Evolutionary conservation across 2,113 vertebrate genomes (phyloP).

Genomic region (Limnothrissa miodon): DNA sequence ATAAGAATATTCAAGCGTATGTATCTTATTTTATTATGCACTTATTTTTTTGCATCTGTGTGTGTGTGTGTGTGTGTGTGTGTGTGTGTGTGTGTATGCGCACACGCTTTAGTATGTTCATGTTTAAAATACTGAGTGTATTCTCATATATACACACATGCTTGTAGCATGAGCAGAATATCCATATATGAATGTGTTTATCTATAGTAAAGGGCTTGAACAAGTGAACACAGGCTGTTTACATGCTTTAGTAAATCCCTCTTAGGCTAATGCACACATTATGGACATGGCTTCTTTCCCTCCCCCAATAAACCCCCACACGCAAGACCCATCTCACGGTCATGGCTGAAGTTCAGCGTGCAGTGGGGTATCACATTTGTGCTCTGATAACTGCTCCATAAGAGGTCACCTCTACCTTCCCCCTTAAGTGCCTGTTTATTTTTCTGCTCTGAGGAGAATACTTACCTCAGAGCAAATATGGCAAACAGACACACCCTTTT

Average conservation of each 20-base stretch:
- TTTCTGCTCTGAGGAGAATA: background rate
- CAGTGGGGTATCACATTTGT: background rate
- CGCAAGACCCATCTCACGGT: background rate
- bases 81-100: slow-evolving; percentile 24
- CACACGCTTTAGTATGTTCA: background rate
- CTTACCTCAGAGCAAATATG: background rate
- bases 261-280: background rate
- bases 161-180: background rate
- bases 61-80: slow-evolving; percentile 28
- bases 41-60: slow-evolving; percentile 27
- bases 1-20: background rate
- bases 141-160: background rate
- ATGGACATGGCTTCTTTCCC: background rate
- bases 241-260: background rate
- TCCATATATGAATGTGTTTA: background rate
- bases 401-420: background rate
- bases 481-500: background rate
- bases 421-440: slow-evolving; percentile 15
- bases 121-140: background rate
- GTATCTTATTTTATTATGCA: slow-evolving; percentile 1
- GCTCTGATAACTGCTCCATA: slow-evolving; percentile 6
- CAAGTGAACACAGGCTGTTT: background rate
- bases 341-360: background rate
- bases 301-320: background rate
- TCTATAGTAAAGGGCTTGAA: background rate